A percentile compares a stretch with the other conserved stretches of the same genome.
Evolutionary conservation across 2,888 invertebrate genomes (phyloP).

Genomic region (Agrilus cyanescens): DNA sequence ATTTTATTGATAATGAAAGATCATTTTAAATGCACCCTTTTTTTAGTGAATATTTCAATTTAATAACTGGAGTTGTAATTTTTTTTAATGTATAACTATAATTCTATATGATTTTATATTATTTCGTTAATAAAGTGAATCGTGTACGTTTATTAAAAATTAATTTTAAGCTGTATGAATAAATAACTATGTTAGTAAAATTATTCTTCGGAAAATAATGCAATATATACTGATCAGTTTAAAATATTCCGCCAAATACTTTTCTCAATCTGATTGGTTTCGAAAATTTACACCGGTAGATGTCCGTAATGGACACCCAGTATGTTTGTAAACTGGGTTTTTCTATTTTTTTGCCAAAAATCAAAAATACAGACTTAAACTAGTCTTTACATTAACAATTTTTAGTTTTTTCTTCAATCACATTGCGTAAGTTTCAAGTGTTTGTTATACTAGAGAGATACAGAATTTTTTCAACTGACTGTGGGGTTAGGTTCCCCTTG

Average conservation of each 20-base stretch:
- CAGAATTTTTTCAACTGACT: conserved; percentile 1
- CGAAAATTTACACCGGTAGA: conserved; percentile 29
- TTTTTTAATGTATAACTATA: too few species aligned
- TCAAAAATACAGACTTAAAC: conserved; percentile 17
- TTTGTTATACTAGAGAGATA: not conserved
- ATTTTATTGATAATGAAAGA: too few species aligned
- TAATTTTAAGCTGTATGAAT: not conserved
- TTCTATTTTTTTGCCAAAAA: conserved; percentile 35
- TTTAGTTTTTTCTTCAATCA: too few species aligned
- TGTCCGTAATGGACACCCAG: conserved; percentile 36
- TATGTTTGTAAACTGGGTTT: conserved; percentile 43
- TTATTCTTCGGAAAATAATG: not conserved
- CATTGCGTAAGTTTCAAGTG: conserved; percentile 7
- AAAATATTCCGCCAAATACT: conserved; percentile 20
- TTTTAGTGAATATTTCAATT: too few species aligned
- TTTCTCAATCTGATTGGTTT: conserved; percentile 19
- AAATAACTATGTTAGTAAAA: conserved; percentile 2
- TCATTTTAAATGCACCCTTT: too few species aligned
- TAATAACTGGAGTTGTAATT: too few species aligned
- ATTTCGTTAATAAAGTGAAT: too few species aligned
- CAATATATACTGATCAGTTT: conserved; percentile 11
- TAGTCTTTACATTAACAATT: too few species aligned
- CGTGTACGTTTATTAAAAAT: not conserved
- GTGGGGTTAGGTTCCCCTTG: conserved; percentile 37
- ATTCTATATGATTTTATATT: too few species aligned